These are phyloP conservation scores for Heptranchias perlo DNA, from an alignment of 2,113 vertebrate genomes.

Conservation along the genomic window DNA sequence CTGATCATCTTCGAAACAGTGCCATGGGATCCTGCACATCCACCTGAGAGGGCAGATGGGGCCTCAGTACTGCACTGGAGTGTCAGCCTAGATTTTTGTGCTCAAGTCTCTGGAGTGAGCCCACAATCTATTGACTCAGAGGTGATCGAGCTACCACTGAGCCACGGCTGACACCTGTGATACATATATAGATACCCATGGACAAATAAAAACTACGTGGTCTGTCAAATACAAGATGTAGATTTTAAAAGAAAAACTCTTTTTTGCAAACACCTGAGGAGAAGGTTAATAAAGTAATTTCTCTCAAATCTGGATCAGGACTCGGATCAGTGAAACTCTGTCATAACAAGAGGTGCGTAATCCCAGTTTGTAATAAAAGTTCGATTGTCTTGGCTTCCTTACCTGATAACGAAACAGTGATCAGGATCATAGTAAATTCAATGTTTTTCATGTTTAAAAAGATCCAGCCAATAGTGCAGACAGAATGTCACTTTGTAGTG, in stretches of 20 bases:
- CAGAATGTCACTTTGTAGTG: not conserved
- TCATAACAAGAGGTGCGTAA: not conserved
- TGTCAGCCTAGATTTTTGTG: no score
- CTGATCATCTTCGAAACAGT: no score
- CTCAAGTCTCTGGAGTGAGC: no score
- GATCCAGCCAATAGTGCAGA: not conserved
- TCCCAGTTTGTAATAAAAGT: not conserved
- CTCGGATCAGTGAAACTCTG: not conserved
- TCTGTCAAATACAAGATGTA: not conserved
- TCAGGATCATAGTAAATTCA: not conserved
- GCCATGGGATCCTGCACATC: no score
- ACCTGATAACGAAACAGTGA: not conserved
- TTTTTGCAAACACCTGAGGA: not conserved
- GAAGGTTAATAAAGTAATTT: not conserved
- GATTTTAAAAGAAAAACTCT: not conserved
- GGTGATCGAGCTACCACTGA: no score
- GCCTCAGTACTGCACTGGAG: no score
- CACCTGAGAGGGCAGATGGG: no score
- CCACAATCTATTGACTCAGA: no score
- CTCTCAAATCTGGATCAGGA: no score
- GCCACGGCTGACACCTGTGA: no score
- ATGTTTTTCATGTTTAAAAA: not conserved
- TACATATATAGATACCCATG: no score
- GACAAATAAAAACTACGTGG: not conserved
- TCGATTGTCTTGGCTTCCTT: not conserved